Evolutionary conservation across 1,140 invertebrate genomes (phyloP), one percentile per base, ranked within the genome.

Genomic region (Calycopis cecrops): DNA sequence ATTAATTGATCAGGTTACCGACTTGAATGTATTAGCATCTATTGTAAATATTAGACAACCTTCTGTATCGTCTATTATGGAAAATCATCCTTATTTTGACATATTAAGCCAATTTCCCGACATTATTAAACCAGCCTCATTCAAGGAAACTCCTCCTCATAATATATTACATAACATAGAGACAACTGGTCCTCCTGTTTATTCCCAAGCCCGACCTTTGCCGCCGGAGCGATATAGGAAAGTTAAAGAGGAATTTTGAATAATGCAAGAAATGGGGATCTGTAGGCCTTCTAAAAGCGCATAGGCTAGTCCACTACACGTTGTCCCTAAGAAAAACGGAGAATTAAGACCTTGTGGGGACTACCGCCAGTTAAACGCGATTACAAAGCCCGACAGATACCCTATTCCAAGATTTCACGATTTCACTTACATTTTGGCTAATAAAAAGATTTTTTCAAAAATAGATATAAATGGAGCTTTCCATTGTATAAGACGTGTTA

Each of bases 291-390:
- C 48, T 3, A 60, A 63, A 12, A 55, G 48, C n/a, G 14, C 8
- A 6, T 60, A 57, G 62, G 44, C n/a, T n/a, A n/a, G n/a, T n/a
- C 57, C 57, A 16, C 34, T 64, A n/a, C 62, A 60, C 17, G 53
- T 63, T 1, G 61, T 63, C 0, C 10, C 14, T 0, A 63, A 59
- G 17, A 54, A 59, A 12, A 51, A 59, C n/a, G 57, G 57, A 1
- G 57, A 54, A 3, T 9, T 56, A 18, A 16, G 62, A 47, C 57
- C 57, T 1, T 59, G 49, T 17, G 62, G 57, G 59, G n/a, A n/a
- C n/a, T n/a, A n/a, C n/a, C n/a, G n/a, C n/a, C n/a, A n/a, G n/a
- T n/a, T n/a, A n/a, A n/a, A 60, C 14, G 53, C 51, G 0, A 57
- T 60, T 0, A 63, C 57, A 6, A 59, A 53, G 11, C 54, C 57